These are phyloP conservation scores for Octodon degus DNA, from an alignment of 2,113 vertebrate species.

Conservation along the genomic window DNA sequence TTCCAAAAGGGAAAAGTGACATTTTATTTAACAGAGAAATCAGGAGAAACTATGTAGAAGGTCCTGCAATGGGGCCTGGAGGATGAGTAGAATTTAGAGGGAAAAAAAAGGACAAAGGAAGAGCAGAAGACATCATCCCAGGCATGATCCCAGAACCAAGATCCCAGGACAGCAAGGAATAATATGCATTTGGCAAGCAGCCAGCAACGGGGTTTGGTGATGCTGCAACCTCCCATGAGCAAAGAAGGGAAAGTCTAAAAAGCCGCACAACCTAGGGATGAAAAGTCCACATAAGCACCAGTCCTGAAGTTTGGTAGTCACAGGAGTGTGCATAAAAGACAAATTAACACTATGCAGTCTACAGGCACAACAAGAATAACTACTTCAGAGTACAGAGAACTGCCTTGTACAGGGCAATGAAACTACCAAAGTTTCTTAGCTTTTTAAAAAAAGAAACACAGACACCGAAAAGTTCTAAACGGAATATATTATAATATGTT, in stretches of 20 bases:
- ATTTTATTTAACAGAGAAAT: neutral
- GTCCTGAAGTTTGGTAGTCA: neutral
- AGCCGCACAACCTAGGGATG: neutral
- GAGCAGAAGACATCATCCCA: neutral
- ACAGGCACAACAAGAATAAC: neutral
- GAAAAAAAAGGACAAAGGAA: neutral
- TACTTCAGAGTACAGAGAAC: neutral
- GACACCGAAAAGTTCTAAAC: neutral
- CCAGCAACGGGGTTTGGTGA: neutral
- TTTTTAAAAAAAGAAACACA: conserved; percentile 6
- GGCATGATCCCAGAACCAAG: neutral
- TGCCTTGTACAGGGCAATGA: neutral
- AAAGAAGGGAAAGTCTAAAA: neutral
- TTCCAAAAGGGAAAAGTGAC: neutral
- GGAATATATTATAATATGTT: neutral
- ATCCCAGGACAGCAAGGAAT: neutral
- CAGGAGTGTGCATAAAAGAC: neutral
- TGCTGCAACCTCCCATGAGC: neutral
- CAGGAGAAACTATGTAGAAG: neutral
- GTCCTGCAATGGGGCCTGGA: neutral
- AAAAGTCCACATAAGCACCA: neutral
- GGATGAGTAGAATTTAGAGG: neutral
- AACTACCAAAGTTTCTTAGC: neutral
- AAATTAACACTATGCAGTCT: neutral
- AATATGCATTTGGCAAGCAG: neutral